Conservation (phyloP, 2,888 invertebrate species). For the Tetrapedia diversipes region DNA sequence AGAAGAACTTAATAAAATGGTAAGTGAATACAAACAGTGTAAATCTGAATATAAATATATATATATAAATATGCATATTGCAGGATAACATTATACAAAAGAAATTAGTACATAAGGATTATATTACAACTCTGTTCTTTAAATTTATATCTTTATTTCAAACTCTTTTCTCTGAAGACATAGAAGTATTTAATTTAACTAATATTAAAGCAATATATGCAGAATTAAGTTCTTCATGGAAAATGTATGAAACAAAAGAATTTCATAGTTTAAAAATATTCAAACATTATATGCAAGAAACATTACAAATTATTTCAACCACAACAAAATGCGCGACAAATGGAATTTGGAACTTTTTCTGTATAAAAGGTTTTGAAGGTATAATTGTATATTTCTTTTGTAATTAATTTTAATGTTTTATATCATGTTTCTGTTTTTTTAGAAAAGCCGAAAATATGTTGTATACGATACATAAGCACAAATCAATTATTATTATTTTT, state of each 20-base stretch:
- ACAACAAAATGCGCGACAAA: constrained; percentile 69
- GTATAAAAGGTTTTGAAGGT: constrained; percentile 71
- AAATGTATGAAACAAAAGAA: constrained; percentile 21
- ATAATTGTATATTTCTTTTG: constrained; percentile 9
- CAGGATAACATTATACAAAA: constrained; percentile 41
- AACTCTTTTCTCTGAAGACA: constrained; percentile 29
- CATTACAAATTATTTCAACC: not conserved
- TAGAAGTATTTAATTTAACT: constrained; percentile 38
- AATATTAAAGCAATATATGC: constrained; percentile 55
- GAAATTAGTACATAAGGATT: constrained; percentile 13
- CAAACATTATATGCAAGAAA: not conserved
- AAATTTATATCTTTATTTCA: constrained; percentile 46
- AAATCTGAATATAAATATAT: not conserved
- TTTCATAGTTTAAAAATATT: constrained; percentile 3
- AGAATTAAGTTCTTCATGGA: constrained; percentile 58
- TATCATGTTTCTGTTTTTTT: constrained; percentile 48
- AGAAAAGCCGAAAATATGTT: constrained; percentile 66
- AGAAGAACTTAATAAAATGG: constrained; percentile 66
- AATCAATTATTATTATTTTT: constrained; percentile 71
- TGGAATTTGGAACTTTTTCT: constrained; percentile 76
- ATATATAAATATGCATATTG: constrained; percentile 14
- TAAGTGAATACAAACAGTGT: constrained; percentile 31
- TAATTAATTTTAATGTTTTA: constrained; percentile 2
- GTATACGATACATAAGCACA: constrained; percentile 73
- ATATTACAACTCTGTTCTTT: not conserved